phyloP scores from a whole-genome alignment of 2,888 invertebrate species.

The Notodonta dromedarius region DNA sequence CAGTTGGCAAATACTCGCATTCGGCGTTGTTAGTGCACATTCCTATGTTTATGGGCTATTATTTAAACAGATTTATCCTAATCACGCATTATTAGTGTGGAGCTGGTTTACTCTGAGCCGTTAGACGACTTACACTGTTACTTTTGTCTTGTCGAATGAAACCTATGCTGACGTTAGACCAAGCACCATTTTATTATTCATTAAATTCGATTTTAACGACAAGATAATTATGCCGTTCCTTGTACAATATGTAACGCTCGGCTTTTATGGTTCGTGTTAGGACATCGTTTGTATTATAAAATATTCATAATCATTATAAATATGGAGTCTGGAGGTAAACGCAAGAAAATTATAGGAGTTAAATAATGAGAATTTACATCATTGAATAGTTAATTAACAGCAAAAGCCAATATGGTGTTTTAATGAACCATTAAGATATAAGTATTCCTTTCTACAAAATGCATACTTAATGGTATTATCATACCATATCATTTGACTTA shows the following conservation, averaged over 20 bases:
- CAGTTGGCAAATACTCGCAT: constrained; percentile 18
- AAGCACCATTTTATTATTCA: constrained; percentile 24
- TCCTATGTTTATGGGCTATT: not conserved
- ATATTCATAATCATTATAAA: constrained; percentile 19
- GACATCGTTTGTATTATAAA: constrained; percentile 19
- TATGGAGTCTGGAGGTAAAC: constrained; percentile 6
- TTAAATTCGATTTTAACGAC: constrained; percentile 30
- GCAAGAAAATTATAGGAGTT: not conserved
- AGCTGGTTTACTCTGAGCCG: too few relatives aligned
- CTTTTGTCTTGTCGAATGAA: too few relatives aligned
- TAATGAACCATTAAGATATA: not conserved
- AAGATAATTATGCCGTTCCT: constrained; percentile 24
- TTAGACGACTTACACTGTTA: too few relatives aligned
- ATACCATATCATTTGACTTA: too few relatives aligned
- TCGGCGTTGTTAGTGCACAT: constrained; percentile 20
- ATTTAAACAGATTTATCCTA: too few relatives aligned
- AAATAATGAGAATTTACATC: not conserved
- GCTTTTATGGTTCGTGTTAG: constrained; percentile 27
- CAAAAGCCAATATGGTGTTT: not conserved
- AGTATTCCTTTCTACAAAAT: too few relatives aligned
- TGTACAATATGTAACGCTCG: constrained; percentile 29
- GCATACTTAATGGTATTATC: too few relatives aligned
- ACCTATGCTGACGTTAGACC: not conserved
- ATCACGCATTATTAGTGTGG: too few relatives aligned
- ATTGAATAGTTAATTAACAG: not conserved